Percentiles rank a stretch among this genome's conserved stretches.
Conservation (phyloP, 2,888 invertebrate genomes). For the Mythimna albipuncta region DNA sequence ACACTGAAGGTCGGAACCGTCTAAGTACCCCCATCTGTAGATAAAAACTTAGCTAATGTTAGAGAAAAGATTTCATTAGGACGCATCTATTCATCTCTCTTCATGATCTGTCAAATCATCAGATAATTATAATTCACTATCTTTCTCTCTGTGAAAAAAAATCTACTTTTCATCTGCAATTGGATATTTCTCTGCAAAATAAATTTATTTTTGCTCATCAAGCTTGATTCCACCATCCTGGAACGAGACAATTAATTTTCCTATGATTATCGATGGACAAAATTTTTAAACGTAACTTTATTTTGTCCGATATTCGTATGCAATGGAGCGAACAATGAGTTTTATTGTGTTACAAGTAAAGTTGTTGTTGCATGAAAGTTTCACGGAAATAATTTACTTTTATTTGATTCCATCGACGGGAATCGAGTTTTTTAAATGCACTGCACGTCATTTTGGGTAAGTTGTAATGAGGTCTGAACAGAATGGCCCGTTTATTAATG, state of each 20-base stretch:
- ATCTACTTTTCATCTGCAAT: too few species aligned
- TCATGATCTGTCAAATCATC: too few species aligned
- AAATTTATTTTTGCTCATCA: not conserved
- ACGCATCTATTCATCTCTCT: too few species aligned
- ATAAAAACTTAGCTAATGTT: too few species aligned
- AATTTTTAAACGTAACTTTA: conserved; percentile 62
- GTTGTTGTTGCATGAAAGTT: conserved; percentile 26
- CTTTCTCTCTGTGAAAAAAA: too few species aligned
- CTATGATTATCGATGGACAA: conserved; percentile 66
- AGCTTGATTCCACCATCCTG: conserved; percentile 30
- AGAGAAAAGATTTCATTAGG: too few species aligned
- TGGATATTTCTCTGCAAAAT: not conserved
- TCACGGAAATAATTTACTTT: conserved; percentile 45
- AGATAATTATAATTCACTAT: too few species aligned
- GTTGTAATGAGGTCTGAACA: conserved; percentile 20
- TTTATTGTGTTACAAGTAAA: conserved; percentile 58
- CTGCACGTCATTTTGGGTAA: conserved; percentile 9
- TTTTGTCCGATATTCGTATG: conserved; percentile 45
- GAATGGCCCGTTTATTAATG: conserved; percentile 5
- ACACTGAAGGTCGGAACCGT: too few species aligned
- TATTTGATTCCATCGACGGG: conserved; percentile 14
- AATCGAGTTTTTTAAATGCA: conserved; percentile 17
- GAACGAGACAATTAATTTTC: conserved; percentile 67
- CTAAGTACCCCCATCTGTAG: too few species aligned
- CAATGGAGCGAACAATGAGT: conserved; percentile 46